These are phyloP conservation scores for Apistogramma diplotaenia DNA, from an alignment of 2,113 vertebrate genomes.

Conservation along the genomic window DNA sequence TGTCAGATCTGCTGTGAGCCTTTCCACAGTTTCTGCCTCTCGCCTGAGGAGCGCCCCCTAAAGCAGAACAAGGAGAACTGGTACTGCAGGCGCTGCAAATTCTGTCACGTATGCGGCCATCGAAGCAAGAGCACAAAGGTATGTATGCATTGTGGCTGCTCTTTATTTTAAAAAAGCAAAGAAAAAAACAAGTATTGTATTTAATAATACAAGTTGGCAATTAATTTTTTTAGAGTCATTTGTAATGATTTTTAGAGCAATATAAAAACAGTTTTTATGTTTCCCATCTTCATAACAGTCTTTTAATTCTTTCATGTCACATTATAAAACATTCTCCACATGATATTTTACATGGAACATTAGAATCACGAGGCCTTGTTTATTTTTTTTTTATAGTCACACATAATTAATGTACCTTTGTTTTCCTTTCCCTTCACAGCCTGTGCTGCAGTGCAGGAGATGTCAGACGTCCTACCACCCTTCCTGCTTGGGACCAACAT, in stretches of 20 bases:
- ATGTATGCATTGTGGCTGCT: neutral
- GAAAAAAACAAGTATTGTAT: neutral
- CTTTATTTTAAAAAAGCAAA: neutral
- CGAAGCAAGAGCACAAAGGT: constrained; percentile 86
- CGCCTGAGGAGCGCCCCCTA: constrained; percentile 80
- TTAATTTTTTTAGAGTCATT: neutral
- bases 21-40: constrained; percentile 89
- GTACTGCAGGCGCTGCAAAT: constrained; percentile 91
- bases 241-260: too few species aligned
- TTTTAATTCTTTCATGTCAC: neutral
- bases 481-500: constrained; percentile 87
- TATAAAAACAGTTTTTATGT: too few species aligned
- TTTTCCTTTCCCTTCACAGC: constrained; percentile 62
- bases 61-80: constrained; percentile 85
- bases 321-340: too few species aligned
- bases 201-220: neutral
- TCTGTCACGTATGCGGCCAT: constrained; percentile 88
- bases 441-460: constrained; percentile 85
- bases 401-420: neutral
- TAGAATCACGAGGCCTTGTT: neutral
- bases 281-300: neutral
- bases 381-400: neutral
- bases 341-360: neutral
- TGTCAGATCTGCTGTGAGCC: constrained; percentile 94
- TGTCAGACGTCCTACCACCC: constrained; percentile 89